A percentile compares a stretch with the other conserved stretches of the same genome.
Conservation (phyloP, 2,797 vertebrate genomes). For the Phrynocephalus vlangalii region DNA sequence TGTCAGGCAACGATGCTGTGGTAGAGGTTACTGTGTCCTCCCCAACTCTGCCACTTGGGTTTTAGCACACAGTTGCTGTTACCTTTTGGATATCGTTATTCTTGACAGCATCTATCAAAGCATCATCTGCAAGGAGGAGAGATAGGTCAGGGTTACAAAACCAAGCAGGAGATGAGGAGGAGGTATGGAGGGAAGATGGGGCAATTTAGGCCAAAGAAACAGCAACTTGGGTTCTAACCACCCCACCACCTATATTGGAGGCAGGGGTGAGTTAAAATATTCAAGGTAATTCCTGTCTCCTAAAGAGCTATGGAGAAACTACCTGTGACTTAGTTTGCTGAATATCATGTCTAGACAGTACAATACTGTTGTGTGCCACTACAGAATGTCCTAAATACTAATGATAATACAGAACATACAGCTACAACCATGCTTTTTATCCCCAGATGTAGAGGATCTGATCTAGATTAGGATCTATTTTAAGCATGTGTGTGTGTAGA, state of each 20-base stretch:
- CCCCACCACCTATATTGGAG: neutral
- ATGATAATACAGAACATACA: neutral
- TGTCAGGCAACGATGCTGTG: neutral
- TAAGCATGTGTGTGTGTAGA: neutral
- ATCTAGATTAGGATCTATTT: neutral
- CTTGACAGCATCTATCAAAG: conserved; percentile 89
- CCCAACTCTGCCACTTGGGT: conserved; percentile 11
- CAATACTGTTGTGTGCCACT: neutral
- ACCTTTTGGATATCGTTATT: conserved; percentile 88
- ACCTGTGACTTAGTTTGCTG: neutral
- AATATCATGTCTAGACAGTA: neutral
- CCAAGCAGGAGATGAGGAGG: conserved; percentile 16
- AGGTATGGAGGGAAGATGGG: neutral
- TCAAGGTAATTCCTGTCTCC: neutral
- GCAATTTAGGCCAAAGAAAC: neutral
- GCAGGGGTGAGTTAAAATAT: neutral
- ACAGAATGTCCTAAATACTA: neutral
- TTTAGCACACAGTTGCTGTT: neutral
- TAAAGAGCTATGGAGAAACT: neutral
- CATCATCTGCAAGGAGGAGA: conserved; percentile 78
- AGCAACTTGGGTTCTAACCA: neutral
- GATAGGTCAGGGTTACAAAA: conserved; percentile 27
- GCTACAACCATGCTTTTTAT: neutral
- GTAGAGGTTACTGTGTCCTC: neutral
- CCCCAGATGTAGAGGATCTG: neutral